These are phyloP conservation scores for Andrena marginata DNA, from an alignment of 2,888 invertebrate species.

Conservation along the genomic window DNA sequence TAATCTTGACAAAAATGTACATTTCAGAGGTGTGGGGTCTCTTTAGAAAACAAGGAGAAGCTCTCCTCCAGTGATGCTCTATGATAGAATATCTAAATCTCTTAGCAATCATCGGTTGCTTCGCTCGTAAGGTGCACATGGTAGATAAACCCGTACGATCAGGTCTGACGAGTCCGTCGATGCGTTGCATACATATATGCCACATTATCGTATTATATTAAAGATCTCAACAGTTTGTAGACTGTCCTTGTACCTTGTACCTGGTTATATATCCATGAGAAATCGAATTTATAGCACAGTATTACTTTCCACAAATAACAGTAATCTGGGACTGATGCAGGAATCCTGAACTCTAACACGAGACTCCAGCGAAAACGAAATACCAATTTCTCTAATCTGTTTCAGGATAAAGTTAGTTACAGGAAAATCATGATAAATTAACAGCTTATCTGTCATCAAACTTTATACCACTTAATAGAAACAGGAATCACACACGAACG, in stretches of 20 bases:
- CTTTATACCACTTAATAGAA: not conserved
- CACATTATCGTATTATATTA: slow-evolving; percentile 39
- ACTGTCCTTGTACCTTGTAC: slow-evolving; percentile 3
- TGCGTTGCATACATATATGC: slow-evolving; percentile 6
- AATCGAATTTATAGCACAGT: slow-evolving; percentile 14
- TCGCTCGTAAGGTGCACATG: slow-evolving; percentile 2
- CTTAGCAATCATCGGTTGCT: not conserved
- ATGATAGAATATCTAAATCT: not conserved
- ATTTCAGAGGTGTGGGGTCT: too few species aligned
- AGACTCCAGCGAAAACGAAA: not conserved
- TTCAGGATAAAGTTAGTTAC: not conserved
- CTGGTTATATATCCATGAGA: slow-evolving; percentile 1
- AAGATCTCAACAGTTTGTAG: slow-evolving; percentile 3
- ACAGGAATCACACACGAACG: not conserved
- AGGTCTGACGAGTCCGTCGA: slow-evolving; percentile 57
- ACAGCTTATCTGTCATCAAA: not conserved
- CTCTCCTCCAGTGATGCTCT: too few species aligned
- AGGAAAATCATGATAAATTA: not conserved
- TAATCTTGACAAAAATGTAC: not conserved
- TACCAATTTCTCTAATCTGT: not conserved
- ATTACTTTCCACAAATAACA: slow-evolving; percentile 1
- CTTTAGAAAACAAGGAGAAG: too few species aligned
- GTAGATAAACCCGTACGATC: slow-evolving; percentile 48
- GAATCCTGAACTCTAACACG: not conserved
- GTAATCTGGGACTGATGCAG: not conserved